Evolutionary conservation across 2,113 vertebrate genomes (phyloP).

Genomic region (Nothocercus julius): DNA sequence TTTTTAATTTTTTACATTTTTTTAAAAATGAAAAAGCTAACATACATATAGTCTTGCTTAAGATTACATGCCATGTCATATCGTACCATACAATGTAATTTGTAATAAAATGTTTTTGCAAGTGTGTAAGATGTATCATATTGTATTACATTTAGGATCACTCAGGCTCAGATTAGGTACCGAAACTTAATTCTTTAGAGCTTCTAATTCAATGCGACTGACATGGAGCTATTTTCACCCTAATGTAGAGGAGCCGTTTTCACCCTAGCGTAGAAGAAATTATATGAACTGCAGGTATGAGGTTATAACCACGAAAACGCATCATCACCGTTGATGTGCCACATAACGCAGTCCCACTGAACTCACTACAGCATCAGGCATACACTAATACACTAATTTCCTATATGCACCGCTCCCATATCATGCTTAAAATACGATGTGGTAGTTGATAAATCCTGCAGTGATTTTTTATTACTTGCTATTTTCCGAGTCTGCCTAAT

Average conservation of each 20-base stretch:
- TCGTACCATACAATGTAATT: constrained; percentile 46
- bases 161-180: constrained; percentile 55
- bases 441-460: constrained; percentile 61
- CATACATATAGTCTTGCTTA: constrained; percentile 43
- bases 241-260: neutral
- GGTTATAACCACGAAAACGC: neutral
- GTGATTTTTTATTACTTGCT: constrained; percentile 50
- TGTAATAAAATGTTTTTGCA: constrained; percentile 74
- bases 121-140: constrained; percentile 68
- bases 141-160: constrained; percentile 56
- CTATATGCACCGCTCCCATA: neutral
- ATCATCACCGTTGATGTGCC: neutral
- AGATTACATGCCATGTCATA: neutral
- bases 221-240: neutral
- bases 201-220: constrained; percentile 18
- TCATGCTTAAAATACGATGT: constrained; percentile 38
- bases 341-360: neutral
- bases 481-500: constrained; percentile 37
- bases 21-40: constrained; percentile 55
- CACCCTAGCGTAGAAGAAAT: neutral
- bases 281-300: neutral
- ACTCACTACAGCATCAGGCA: neutral
- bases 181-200: constrained; percentile 1
- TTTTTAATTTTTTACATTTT: constrained; percentile 76
- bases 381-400: neutral